Evolutionary conservation across 2,113 vertebrate genomes (phyloP).

Genomic region (Actenoides lindsayi): DNA sequence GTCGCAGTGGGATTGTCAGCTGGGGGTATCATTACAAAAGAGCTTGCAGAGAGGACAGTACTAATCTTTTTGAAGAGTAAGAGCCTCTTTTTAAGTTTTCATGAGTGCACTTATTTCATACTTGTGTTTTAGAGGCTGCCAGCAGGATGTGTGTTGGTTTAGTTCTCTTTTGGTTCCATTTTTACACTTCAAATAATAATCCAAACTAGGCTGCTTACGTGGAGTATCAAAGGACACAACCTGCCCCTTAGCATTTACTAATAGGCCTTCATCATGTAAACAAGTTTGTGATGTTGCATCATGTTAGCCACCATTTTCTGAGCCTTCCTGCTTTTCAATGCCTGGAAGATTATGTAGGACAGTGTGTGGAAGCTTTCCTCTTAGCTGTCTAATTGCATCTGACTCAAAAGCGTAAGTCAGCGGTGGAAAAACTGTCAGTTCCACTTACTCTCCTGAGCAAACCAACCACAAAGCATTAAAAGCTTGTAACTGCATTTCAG

Average conservation of each 20-base stretch:
- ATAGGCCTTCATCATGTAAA: not conserved
- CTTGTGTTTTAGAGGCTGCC: not conserved
- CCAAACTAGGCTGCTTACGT: not conserved
- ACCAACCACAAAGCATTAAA: not conserved
- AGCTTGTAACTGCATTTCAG: not conserved
- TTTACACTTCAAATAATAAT: not conserved
- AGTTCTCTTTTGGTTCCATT: conserved; percentile 20
- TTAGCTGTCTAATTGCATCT: conserved; percentile 29
- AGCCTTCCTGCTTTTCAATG: not conserved
- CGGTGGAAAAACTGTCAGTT: not conserved
- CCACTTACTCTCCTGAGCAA: not conserved
- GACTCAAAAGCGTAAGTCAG: conserved; percentile 21
- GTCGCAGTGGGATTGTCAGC: not conserved
- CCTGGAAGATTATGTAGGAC: conserved; percentile 16
- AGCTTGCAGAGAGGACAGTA: not conserved
- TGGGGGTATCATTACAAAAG: not conserved
- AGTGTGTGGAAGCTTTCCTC: conserved; percentile 21
- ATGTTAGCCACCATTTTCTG: not conserved
- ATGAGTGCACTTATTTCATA: not conserved
- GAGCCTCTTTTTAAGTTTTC: conserved; percentile 12
- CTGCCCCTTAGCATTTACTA: not conserved
- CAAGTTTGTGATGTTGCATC: not conserved
- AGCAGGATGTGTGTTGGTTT: not conserved
- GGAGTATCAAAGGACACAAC: not conserved
- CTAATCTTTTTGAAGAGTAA: not conserved